Conservation (phyloP, 2,888 invertebrate species). For the Dysmachus trigonus region DNA sequence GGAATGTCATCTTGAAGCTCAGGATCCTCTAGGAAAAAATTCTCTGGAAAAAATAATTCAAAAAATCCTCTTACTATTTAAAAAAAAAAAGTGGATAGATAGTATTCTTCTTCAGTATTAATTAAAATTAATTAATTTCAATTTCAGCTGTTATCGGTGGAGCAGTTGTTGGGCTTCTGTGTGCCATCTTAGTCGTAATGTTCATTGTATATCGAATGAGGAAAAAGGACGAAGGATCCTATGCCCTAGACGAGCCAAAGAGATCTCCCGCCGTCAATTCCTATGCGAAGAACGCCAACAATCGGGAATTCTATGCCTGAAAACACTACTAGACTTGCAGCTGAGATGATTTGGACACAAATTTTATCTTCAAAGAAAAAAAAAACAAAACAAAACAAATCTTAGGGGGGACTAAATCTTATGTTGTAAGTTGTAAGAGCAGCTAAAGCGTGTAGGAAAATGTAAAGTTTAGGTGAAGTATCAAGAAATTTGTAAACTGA, state of each 20-base stretch:
- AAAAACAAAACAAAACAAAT: too few relatives aligned
- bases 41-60: constrained; percentile 55
- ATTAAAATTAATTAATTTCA: too few relatives aligned
- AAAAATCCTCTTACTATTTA: too few relatives aligned
- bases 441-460: constrained; percentile 30
- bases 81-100: too few relatives aligned
- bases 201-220: constrained; percentile 99
- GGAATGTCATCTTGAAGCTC: constrained; percentile 74
- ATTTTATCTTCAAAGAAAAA: constrained; percentile 40
- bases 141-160: constrained; percentile 97
- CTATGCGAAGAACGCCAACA: constrained; percentile 88
- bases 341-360: constrained; percentile 35
- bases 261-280: constrained; percentile 90
- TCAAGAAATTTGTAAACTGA: constrained; percentile 22
- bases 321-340: constrained; percentile 61
- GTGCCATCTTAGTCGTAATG: constrained; percentile 98
- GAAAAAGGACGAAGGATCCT: constrained; percentile 99
- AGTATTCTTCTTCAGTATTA: too few relatives aligned
- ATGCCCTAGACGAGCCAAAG: constrained; percentile 94
- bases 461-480: constrained; percentile 37
- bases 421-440: constrained; percentile 29
- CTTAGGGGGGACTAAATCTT: constrained; percentile 31
- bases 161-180: constrained; percentile 95
- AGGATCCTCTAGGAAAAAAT: constrained; percentile 68
- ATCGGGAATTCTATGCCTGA: constrained; percentile 97